phyloP scores from a whole-genome alignment of 2,113 vertebrate species.

The Elaphurus davidianus region DNA sequence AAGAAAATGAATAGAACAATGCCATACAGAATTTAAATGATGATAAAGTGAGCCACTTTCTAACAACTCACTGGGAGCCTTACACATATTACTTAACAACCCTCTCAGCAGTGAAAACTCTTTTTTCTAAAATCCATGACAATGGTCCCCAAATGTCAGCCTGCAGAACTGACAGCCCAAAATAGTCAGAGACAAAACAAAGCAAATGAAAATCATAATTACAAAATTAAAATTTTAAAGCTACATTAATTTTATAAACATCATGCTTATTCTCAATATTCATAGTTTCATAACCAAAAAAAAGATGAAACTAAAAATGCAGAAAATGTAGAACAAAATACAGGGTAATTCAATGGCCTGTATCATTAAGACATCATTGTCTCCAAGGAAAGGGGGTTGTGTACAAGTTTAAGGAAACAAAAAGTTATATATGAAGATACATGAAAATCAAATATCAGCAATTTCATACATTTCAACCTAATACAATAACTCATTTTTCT shows the following conservation, averaged over 20 bases:
- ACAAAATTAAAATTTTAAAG: background rate
- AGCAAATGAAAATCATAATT: background rate
- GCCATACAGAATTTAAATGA: background rate
- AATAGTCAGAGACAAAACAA: background rate
- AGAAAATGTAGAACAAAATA: background rate
- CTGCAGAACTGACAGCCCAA: background rate
- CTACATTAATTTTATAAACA: background rate
- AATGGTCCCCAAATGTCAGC: background rate
- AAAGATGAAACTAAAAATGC: background rate
- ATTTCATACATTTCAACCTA: background rate
- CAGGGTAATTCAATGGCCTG: background rate
- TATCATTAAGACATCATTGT: background rate
- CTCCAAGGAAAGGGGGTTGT: background rate
- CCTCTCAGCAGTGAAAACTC: background rate
- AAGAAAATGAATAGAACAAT: background rate
- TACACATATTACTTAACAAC: background rate
- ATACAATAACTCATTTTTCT: background rate
- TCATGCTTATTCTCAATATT: background rate
- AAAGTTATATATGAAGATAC: background rate
- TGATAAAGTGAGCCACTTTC: background rate
- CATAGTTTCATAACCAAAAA: background rate
- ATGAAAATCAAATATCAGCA: conserved; percentile 1
- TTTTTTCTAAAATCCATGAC: background rate
- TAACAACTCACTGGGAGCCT: background rate
- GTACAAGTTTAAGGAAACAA: background rate